A percentile compares a stretch with the other conserved stretches of the same genome.
phyloP scores from a whole-genome alignment of 2,113 vertebrate genomes.

The Nycticorax nycticorax region DNA sequence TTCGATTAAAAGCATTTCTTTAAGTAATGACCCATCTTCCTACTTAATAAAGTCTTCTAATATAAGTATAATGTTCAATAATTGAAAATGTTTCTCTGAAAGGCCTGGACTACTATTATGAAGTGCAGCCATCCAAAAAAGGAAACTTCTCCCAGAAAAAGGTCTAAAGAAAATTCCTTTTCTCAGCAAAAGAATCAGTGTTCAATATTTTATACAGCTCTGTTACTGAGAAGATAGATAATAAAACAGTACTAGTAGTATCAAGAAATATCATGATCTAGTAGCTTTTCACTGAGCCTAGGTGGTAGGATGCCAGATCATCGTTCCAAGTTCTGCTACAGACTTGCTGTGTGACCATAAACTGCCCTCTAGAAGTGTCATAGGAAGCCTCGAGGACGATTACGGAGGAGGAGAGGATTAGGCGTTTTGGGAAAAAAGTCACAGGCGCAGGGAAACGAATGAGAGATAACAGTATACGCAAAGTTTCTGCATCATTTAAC shows the following conservation, averaged over 20 bases:
- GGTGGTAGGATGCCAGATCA: not conserved
- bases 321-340: not conserved
- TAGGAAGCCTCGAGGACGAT: not conserved
- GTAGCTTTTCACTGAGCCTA: not conserved
- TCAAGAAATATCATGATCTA: not conserved
- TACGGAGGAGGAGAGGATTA: not conserved
- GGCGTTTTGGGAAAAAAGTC: rapidly evolving
- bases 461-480: not conserved
- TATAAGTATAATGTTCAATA: not conserved
- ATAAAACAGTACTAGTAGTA: not conserved
- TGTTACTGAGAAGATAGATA: not conserved
- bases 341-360: not conserved
- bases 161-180: not conserved
- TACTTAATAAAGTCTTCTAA: not conserved
- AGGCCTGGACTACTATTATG: not conserved
- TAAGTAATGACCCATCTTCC: not conserved
- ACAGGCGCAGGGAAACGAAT: not conserved
- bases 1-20: not conserved
- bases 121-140: not conserved
- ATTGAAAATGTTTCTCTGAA: not conserved
- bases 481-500: not conserved
- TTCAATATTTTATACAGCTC: not conserved
- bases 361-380: not conserved
- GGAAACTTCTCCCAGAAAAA: not conserved
- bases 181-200: not conserved